Evolutionary conservation across 1,140 invertebrate genomes (phyloP), one percentile per base, ranked within the genome.

Genomic region (Aphis craccivora): DNA sequence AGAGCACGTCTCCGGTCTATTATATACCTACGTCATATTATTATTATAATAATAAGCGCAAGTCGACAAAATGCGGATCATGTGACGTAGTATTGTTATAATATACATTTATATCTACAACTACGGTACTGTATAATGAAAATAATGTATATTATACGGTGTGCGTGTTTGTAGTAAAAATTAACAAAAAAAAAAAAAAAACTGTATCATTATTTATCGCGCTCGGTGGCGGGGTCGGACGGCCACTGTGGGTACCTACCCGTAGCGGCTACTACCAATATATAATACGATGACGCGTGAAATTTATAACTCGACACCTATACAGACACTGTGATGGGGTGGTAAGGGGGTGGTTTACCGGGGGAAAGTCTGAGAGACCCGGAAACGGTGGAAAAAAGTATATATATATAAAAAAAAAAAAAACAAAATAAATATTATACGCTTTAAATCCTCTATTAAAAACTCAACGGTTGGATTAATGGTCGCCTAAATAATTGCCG

Each of bases 391-490:
- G 22, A 25, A 84, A 84, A 51, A 51, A 51, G 18, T 48, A 48
- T 40, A 1, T 40, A 40, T 40, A 40, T 40, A 40, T 40, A 40
- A 40, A 40, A 83, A 83, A 83, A 23, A 22, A 83, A 30, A 11
- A 14, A 67, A 67, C 14, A 5, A 67, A 67, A 18, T 60, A 67
- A 14, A 25, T 67, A n/a, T 8, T 51, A 51, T 67, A 43, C 81
- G 37, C 22, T 40, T 84, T 84, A 84, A 84, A 84, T 84, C 60
- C 60, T 43, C 35, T 43, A 84, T 84, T 84, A 84, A 84, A 84
- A 84, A 40, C 81, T 37, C 37, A 40, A 43, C 81, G 37, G 81
- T 84, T 11, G 81, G 81, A 43, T 84, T 84, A 84, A 84, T 40
- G 35, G 81, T 11, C 20, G 25, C 43, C 30, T 30, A 87, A 87